Conservation (phyloP, 23 tunicate species). For the Aplidium turbinatum region DNA sequence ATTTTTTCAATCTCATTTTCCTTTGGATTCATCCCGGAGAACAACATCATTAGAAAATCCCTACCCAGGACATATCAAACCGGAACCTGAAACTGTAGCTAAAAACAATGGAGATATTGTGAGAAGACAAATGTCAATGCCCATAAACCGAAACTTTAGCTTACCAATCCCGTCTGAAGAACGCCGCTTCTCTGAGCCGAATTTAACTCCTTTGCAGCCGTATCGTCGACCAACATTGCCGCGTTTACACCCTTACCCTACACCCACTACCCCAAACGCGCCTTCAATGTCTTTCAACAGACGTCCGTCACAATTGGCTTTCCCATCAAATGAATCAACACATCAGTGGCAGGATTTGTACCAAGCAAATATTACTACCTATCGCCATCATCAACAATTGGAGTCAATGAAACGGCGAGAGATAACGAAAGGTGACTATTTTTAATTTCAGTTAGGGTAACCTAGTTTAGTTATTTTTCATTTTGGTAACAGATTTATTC, state of each 20-base stretch:
- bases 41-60: conserved; percentile 45
- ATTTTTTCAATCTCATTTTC: conserved; percentile 29
- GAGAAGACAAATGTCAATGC: conserved; percentile 79
- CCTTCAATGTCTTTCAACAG: conserved; percentile 8
- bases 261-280: conserved; percentile 22
- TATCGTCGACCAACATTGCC: conserved; percentile 26
- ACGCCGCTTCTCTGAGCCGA: conserved; percentile 75
- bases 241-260: conserved; percentile 35
- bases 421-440: conserved; percentile 63
- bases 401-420: conserved; percentile 70
- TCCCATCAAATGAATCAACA: not conserved
- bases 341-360: conserved; percentile 57
- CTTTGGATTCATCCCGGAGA: conserved; percentile 33
- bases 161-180: conserved; percentile 18
- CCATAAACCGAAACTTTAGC: conserved; percentile 18
- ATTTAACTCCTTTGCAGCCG: conserved; percentile 38
- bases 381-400: conserved; percentile 80
- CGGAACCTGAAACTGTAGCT: conserved; percentile 37
- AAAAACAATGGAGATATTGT: conserved; percentile 9
- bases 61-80: conserved; percentile 40
- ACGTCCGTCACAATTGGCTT: conserved; percentile 18
- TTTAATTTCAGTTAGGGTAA: no score
- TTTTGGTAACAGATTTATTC: no score
- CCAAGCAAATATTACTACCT: conserved; percentile 61
- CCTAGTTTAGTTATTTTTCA: no score